Percentiles rank a stretch among this genome's conserved stretches.
Evolutionary conservation across 2,888 invertebrate genomes (phyloP).

Genomic region (Barypeithes pellucidus): DNA sequence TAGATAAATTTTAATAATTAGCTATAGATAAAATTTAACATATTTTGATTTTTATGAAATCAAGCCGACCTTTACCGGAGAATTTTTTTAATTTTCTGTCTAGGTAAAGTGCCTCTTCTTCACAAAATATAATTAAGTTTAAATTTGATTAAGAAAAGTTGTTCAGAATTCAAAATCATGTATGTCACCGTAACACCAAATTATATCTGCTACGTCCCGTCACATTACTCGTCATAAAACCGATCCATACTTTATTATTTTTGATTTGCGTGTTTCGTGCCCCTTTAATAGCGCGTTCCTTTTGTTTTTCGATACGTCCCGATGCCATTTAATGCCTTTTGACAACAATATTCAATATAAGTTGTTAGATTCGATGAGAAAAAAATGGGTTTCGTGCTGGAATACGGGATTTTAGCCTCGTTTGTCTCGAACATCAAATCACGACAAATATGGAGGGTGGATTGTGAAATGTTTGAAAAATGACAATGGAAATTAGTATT

Average conservation of each 20-base stretch:
- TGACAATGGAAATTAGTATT: not conserved
- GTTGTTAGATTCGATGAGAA: conserved; percentile 50
- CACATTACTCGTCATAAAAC: conserved; percentile 23
- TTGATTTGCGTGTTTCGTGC: conserved; percentile 53
- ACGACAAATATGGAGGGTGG: conserved; percentile 40
- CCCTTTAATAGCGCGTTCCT: conserved; percentile 50
- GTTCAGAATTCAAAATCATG: no score
- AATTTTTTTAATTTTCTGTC: no score
- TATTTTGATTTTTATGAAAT: no score
- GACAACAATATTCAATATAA: conserved; percentile 56
- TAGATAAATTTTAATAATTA: no score
- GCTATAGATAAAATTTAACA: no score
- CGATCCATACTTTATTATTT: conserved; percentile 51
- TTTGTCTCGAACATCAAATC: conserved; percentile 51
- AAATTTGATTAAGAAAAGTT: no score
- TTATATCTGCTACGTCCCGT: conserved; percentile 26
- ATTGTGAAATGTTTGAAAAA: conserved; percentile 42
- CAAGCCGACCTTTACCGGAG: no score
- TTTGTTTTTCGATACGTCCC: conserved; percentile 56
- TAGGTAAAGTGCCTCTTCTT: no score
- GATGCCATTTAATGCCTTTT: conserved; percentile 54
- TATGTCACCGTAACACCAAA: no score
- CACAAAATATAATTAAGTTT: no score
- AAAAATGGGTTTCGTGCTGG: conserved; percentile 52
- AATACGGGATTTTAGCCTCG: conserved; percentile 48